A percentile compares a stretch with the other conserved stretches of the same genome.
Evolutionary conservation across 1,140 invertebrate genomes (phyloP).

Genomic region (Muscidifurax raptorellus): DNA sequence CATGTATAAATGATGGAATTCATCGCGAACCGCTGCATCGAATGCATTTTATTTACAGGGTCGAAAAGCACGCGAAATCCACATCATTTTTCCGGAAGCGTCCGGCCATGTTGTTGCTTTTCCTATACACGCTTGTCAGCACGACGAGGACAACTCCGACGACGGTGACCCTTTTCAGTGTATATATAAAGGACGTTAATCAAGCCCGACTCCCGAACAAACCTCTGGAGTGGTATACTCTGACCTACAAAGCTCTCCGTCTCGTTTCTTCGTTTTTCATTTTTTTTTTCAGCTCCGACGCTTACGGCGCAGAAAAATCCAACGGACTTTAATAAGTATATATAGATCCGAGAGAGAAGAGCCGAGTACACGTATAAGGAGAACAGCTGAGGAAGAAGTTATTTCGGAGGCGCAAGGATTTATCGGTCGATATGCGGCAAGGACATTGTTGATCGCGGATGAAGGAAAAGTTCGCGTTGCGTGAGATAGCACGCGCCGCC

Average conservation of each 20-base stretch:
- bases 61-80: not conserved
- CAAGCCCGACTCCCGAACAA: constrained; percentile 3
- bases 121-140: not conserved
- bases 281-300: not conserved
- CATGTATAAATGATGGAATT: not conserved
- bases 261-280: not conserved
- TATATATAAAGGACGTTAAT: not conserved
- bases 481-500: not conserved
- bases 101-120: not conserved
- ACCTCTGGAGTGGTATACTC: not conserved
- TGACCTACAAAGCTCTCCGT: constrained; percentile 9
- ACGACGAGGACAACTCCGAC: not conserved
- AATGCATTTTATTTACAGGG: not conserved
- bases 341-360: not conserved
- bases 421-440: constrained; percentile 7
- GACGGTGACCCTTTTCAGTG: not conserved
- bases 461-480: constrained; percentile 18
- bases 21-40: too few relatives aligned
- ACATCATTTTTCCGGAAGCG: not conserved
- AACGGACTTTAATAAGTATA: not conserved
- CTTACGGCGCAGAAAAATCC: constrained; percentile 1
- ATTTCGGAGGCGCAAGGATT: constrained; percentile 14
- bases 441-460: constrained; percentile 34
- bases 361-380: too few relatives aligned
- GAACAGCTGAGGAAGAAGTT: not conserved